Evolutionary conservation across 2,113 vertebrate genomes (phyloP), one percentile per base, ranked within the genome.

Genomic region (Hippoglossus stenolepis): DNA sequence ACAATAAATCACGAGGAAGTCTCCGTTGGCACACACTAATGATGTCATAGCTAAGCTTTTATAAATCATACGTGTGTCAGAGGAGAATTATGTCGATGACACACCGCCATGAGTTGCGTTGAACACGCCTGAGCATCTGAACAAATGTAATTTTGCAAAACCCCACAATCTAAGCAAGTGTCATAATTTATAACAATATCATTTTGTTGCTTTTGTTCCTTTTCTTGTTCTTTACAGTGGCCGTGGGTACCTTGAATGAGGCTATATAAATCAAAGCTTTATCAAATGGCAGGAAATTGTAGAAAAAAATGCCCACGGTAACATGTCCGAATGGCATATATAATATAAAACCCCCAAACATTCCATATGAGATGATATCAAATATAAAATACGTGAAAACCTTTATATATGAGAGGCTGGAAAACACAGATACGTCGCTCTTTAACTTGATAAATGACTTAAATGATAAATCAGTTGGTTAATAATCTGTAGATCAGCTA

Each of bases 41-140:
- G 69, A 66, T 58, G 67, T 56, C 40, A 71, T n/a, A 31, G 24
- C 12, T 79, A 21, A 23, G 66, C 14, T 43, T 66, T 17, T 72
- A 2, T 67, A 59, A 69, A 56, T 6, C 45, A 38, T 2, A 20
- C 2, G 28, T 2, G 23, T 53, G 58, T 77, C 31, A 80, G 24
- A 74, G 6, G 26, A 26, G 26, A 83, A 40, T 26, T 76, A 79
- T 75, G 35, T 10, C 0, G 28, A 69, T 71, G 73, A 84, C 28
- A 65, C 45, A 68, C 10, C 0, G n/a, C 43, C 5, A 61, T 47
- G 20, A 6, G 31, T 6, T 31, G 31, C 31, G 31, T 31, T 31
- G 6, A 75, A 23, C 11, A 51, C 14, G 0, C 5, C 26, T n/a
- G 28, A 59, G 4, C 6, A 0, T 11, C 2, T 60, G 2, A 70